Evolutionary conservation across 1,140 invertebrate genomes (phyloP).

Genomic region (Paraescarpia echinospica): DNA sequence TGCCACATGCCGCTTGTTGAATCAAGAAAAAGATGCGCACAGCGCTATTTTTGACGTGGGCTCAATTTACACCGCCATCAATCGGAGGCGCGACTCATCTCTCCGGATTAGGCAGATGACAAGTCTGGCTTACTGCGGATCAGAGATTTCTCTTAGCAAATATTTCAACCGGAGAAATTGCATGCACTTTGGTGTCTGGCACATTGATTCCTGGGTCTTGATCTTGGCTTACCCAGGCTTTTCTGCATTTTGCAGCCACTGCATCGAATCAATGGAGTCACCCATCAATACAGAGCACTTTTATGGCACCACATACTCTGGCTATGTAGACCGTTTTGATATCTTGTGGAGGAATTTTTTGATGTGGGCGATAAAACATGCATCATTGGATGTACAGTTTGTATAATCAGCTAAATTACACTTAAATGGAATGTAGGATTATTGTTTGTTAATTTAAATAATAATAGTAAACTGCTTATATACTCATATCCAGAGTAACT

Average conservation of each 20-base stretch:
- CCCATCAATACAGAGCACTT: not conserved
- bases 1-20: not conserved
- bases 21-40: not conserved
- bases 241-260: not conserved
- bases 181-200: not conserved
- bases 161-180: not conserved
- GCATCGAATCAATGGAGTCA: not conserved
- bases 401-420: no score
- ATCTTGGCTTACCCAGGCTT: not conserved
- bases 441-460: no score
- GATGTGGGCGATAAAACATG: not conserved
- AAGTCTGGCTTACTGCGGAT: not conserved
- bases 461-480: no score
- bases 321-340: not conserved
- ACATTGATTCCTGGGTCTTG: not conserved
- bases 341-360: not conserved
- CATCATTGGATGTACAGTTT: not conserved
- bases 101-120: not conserved
- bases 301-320: not conserved
- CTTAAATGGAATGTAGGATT: no score
- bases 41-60: not conserved
- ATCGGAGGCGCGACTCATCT: not conserved
- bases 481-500: no score
- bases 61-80: not conserved
- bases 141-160: not conserved